Conservation (phyloP, 2,797 vertebrate genomes). For the Malurus splendens region DNA sequence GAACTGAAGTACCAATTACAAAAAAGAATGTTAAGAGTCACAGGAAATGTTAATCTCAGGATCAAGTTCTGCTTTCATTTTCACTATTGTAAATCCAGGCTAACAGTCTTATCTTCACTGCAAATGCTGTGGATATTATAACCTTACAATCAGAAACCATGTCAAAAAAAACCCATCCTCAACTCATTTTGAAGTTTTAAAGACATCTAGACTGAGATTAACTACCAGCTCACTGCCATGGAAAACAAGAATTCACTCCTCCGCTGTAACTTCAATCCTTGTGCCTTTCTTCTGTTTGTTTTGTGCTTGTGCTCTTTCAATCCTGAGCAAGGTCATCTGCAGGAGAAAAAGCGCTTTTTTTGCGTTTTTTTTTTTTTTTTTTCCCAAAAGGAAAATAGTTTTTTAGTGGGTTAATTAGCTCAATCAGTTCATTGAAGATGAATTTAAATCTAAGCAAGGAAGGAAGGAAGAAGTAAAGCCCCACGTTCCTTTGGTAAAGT, state of each 20-base stretch:
- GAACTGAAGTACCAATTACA: neutral
- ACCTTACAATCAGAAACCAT: neutral
- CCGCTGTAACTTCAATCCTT: neutral
- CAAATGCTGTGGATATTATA: neutral
- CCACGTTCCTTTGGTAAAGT: neutral
- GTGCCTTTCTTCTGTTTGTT: neutral
- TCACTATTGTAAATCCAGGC: neutral
- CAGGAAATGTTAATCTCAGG: neutral
- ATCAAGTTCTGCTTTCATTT: neutral
- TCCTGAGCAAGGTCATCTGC: neutral
- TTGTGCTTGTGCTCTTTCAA: neutral
- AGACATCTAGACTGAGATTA: neutral
- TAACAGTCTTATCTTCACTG: neutral
- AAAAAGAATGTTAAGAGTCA: neutral
- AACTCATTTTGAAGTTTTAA: neutral
- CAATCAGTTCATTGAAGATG: neutral
- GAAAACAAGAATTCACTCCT: neutral
- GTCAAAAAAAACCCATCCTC: neutral
- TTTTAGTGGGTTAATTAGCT: neutral
- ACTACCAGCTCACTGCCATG: neutral
- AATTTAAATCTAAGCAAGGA: neutral
- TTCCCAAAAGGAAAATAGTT: neutral
- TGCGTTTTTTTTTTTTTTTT: neutral
- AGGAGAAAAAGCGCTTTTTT: neutral
- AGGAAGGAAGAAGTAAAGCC: neutral